These are phyloP conservation scores for Camarhynchus parvulus DNA, from an alignment of 2,113 vertebrate species.

Conservation along the genomic window DNA sequence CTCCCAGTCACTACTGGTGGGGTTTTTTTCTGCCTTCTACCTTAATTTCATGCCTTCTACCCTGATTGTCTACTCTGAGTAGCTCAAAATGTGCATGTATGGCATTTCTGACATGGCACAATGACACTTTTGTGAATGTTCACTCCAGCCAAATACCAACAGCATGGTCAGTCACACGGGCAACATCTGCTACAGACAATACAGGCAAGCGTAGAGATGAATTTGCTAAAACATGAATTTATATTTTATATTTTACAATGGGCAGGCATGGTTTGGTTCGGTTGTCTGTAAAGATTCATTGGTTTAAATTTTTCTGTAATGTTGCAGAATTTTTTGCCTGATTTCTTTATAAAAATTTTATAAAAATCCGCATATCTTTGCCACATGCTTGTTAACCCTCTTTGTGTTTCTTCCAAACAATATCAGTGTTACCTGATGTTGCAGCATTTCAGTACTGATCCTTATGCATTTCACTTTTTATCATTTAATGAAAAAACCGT, in stretches of 20 bases:
- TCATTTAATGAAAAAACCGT: background rate
- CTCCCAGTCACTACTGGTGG: background rate
- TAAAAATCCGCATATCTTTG: background rate
- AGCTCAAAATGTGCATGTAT: rapidly evolving
- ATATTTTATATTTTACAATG: background rate
- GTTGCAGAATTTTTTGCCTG: no score
- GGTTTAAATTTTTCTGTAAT: background rate
- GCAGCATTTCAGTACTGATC: background rate
- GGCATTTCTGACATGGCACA: background rate
- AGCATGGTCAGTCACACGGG: background rate
- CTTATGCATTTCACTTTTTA: background rate
- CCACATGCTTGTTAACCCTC: background rate
- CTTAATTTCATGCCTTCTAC: background rate
- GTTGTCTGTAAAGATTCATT: background rate
- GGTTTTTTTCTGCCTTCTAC: background rate
- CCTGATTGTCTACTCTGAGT: background rate
- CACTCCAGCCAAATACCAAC: background rate
- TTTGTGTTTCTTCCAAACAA: background rate
- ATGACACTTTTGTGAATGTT: background rate
- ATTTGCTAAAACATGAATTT: background rate
- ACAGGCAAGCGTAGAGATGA: background rate
- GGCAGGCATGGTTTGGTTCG: background rate
- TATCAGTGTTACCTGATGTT: background rate
- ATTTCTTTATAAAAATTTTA: background rate
- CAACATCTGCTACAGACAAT: background rate